phyloP scores from a whole-genome alignment of 23 tunicate species.

The Corella eumyota region DNA sequence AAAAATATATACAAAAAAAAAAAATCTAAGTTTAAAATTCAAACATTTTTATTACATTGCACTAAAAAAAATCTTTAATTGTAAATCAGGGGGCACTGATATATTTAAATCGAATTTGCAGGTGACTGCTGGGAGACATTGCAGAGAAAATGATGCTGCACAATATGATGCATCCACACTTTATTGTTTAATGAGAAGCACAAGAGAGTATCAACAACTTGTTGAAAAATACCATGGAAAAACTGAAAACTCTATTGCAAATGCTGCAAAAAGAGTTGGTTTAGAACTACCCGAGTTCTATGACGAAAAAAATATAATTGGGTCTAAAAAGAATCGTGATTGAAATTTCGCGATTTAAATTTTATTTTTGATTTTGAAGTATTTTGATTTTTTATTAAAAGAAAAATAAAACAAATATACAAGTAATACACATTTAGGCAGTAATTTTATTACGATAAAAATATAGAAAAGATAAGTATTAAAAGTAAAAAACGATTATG shows the following conservation, averaged over 20 bases:
- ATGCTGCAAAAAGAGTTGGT: conserved; percentile 86
- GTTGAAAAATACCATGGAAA: conserved; percentile 25
- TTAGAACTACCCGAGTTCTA: conserved; percentile 47
- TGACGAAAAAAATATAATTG: not conserved
- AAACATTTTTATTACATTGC: too few species aligned
- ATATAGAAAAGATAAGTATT: too few species aligned
- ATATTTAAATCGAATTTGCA: conserved; percentile 16
- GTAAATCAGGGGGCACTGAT: too few species aligned
- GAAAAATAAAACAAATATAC: too few species aligned
- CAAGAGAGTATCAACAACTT: conserved; percentile 46
- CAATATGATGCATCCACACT: conserved; percentile 61
- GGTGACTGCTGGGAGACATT: conserved; percentile 44
- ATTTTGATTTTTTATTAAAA: not conserved
- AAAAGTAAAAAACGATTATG: too few species aligned
- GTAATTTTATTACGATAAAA: too few species aligned
- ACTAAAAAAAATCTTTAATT: too few species aligned
- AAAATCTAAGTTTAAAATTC: too few species aligned
- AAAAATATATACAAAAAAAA: too few species aligned
- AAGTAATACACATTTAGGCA: too few species aligned
- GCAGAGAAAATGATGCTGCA: conserved; percentile 78
- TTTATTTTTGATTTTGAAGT: not conserved
- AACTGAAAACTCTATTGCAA: conserved; percentile 44
- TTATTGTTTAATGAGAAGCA: conserved; percentile 45
- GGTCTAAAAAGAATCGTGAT: not conserved
- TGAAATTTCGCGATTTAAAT: not conserved